Percentiles rank a stretch among this genome's conserved stretches.
Evolutionary conservation across 1,140 invertebrate genomes (phyloP).

Genomic region (Scaptodrosophila lebanonensis): DNA sequence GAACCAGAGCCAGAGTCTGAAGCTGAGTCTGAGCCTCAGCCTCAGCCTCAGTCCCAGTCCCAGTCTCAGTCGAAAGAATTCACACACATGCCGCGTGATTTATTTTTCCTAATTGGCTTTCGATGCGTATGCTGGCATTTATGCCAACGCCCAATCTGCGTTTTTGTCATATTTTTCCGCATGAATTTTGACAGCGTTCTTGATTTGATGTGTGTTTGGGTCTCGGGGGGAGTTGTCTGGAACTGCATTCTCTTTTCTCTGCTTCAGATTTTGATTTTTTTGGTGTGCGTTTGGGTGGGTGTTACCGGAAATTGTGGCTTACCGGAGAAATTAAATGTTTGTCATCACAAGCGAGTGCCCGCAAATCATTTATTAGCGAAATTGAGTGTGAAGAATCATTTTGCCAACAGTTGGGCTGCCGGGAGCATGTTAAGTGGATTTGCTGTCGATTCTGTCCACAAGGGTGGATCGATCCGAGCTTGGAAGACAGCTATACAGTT

Average conservation of each 20-base stretch:
- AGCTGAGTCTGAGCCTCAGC: too few relatives aligned
- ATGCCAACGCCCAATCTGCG: constrained; percentile 14
- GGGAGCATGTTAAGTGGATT: constrained; percentile 52
- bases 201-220: constrained; percentile 54
- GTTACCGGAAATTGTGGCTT: constrained; percentile 67
- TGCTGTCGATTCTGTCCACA: not conserved
- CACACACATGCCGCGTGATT: constrained; percentile 59
- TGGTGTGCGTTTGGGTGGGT: constrained; percentile 28
- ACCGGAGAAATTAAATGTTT: constrained; percentile 62
- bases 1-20: constrained; percentile 5
- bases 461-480: too few relatives aligned
- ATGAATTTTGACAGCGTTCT: constrained; percentile 62
- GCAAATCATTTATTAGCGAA: constrained; percentile 55
- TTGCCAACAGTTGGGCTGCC: not conserved
- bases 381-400: constrained; percentile 51
- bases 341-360: constrained; percentile 21
- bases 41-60: too few relatives aligned
- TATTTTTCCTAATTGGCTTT: constrained; percentile 71
- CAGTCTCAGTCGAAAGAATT: too few relatives aligned
- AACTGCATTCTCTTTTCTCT: too few relatives aligned
- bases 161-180: constrained; percentile 53
- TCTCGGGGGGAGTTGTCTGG: constrained; percentile 28
- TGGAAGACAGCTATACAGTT: too few relatives aligned
- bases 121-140: constrained; percentile 59
- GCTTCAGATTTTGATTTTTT: too few relatives aligned